A percentile compares a stretch with the other conserved stretches of the same genome.
Evolutionary conservation across 1,140 invertebrate genomes (phyloP).

Genomic region (Drosophila dunni): DNA sequence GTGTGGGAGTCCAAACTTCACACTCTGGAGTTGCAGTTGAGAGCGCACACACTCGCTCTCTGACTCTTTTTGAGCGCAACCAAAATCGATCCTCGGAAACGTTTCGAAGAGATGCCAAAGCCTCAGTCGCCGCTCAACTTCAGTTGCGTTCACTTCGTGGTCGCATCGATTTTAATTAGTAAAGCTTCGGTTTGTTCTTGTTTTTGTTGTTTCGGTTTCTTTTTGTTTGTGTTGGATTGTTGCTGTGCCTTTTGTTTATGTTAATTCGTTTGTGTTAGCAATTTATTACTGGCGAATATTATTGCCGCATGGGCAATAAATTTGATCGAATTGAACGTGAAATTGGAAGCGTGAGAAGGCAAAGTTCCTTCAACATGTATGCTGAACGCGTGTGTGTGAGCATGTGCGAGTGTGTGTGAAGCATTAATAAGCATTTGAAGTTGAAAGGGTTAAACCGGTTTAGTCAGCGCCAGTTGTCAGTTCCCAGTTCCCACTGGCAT

Average conservation of each 20-base stretch:
- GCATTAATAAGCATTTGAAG: conserved; percentile 73
- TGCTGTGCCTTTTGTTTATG: conserved; percentile 65
- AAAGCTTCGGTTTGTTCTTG: conserved; percentile 10
- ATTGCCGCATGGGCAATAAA: conserved; percentile 70
- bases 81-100: conserved; percentile 21
- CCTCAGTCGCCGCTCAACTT: conserved; percentile 53
- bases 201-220: conserved; percentile 12
- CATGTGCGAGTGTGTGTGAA: conserved; percentile 37
- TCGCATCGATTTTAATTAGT: no score
- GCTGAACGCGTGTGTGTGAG: conserved; percentile 17
- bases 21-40: not conserved
- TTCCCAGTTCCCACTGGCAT: conserved; percentile 12
- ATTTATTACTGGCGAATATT: conserved; percentile 52
- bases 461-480: conserved; percentile 53
- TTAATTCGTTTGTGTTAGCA: conserved; percentile 65
- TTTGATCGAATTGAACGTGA: conserved; percentile 60
- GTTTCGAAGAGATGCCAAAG: conserved; percentile 2
- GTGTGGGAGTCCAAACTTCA: not conserved
- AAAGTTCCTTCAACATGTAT: conserved; percentile 39
- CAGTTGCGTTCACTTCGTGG: conserved; percentile 45
- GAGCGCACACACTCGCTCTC: not conserved
- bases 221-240: conserved; percentile 32
- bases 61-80: conserved; percentile 12
- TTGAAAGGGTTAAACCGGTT: conserved; percentile 80
- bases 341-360: conserved; percentile 69